These are phyloP conservation scores for Rhinatrema bivittatum DNA, from an alignment of 2,797 vertebrate species.

Conservation along the genomic window DNA sequence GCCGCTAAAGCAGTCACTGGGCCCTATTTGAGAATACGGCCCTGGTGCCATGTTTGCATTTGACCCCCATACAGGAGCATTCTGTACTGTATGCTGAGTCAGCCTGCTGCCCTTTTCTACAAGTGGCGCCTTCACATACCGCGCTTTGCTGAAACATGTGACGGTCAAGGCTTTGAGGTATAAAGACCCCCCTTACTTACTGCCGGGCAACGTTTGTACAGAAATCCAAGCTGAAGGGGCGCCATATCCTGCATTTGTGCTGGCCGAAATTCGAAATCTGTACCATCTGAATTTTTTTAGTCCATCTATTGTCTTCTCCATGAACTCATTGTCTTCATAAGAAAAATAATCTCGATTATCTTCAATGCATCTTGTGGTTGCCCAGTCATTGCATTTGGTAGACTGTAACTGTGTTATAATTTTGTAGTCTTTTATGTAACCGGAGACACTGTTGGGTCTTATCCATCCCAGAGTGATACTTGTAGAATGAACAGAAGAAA, in stretches of 20 bases:
- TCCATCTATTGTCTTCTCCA: slow-evolving; percentile 60
- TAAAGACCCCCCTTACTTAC: slow-evolving; percentile 58
- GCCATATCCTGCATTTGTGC: slow-evolving; percentile 81
- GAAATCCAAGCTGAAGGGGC: slow-evolving; percentile 74
- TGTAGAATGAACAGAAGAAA: slow-evolving; percentile 66
- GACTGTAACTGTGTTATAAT: slow-evolving; percentile 68
- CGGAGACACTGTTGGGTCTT: slow-evolving; percentile 65
- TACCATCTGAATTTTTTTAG: slow-evolving; percentile 85
- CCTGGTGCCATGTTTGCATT: no score
- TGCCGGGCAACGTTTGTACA: slow-evolving; percentile 72
- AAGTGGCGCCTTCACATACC: no score
- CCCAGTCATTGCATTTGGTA: slow-evolving; percentile 53
- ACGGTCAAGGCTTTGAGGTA: no score
- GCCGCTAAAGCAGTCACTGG: no score
- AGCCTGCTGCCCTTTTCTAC: no score
- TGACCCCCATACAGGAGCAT: no score
- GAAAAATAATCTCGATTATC: slow-evolving; percentile 51
- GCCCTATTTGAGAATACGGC: no score
- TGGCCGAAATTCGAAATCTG: slow-evolving; percentile 79
- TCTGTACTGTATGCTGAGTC: no score
- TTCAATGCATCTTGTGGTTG: slow-evolving; percentile 63
- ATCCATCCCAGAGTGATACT: slow-evolving; percentile 79
- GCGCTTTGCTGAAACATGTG: no score
- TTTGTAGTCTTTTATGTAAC: slow-evolving; percentile 79
- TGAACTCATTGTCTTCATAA: slow-evolving; percentile 37